Percentiles rank a stretch among this genome's conserved stretches.
These are phyloP conservation scores for Xanthorhoe spadicearia DNA, from an alignment of 2,888 invertebrate genomes.

Conservation along the genomic window DNA sequence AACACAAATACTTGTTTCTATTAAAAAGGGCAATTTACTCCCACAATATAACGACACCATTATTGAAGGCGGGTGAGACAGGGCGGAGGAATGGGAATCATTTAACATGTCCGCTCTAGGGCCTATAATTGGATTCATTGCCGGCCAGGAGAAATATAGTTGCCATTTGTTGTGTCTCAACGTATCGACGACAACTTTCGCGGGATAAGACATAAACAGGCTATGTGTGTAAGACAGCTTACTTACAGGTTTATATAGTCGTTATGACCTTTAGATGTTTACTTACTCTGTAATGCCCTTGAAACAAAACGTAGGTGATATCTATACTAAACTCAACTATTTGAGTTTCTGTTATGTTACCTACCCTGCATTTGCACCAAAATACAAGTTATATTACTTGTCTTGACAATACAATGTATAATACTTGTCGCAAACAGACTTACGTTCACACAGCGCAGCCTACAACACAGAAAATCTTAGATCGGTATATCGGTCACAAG, in stretches of 20 bases:
- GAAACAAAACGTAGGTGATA: too few relatives aligned
- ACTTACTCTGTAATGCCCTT: too few relatives aligned
- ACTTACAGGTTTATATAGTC: neutral
- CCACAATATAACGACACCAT: conserved; percentile 49
- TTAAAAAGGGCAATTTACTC: conserved; percentile 38
- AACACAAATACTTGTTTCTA: conserved; percentile 3
- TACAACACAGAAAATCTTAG: too few relatives aligned
- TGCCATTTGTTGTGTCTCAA: conserved; percentile 65
- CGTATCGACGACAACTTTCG: conserved; percentile 56
- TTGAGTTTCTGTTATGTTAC: too few relatives aligned
- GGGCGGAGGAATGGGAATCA: conserved; percentile 64
- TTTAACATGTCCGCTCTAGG: conserved; percentile 75
- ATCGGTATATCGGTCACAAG: too few relatives aligned
- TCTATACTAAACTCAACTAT: too few relatives aligned
- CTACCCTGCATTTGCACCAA: too few relatives aligned
- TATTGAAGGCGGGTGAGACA: conserved; percentile 51
- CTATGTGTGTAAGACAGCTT: conserved; percentile 8
- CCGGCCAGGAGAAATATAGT: conserved; percentile 69
- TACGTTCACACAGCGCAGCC: too few relatives aligned
- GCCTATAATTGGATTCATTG: conserved; percentile 80
- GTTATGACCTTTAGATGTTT: too few relatives aligned
- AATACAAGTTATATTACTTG: too few relatives aligned
- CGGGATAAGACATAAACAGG: conserved; percentile 25
- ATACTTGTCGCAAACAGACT: too few relatives aligned
- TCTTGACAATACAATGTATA: too few relatives aligned